These are phyloP conservation scores for Lissonota sp. DNA, from an alignment of 2,888 invertebrate species.

Conservation along the genomic window DNA sequence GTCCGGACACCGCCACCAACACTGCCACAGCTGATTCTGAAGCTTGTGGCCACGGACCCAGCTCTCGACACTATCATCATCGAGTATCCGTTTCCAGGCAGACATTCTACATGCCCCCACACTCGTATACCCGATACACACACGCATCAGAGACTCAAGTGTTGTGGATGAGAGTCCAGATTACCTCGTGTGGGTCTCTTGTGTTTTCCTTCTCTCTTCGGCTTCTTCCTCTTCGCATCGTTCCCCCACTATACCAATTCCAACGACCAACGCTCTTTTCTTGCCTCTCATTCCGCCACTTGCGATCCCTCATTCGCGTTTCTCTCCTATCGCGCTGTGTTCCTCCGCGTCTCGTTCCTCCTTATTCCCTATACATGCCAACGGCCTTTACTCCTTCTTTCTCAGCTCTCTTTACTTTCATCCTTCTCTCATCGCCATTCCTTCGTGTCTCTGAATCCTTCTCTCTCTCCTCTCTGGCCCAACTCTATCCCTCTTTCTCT, in stretches of 20 bases:
- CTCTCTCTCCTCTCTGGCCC: constrained; percentile 26
- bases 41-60: constrained; percentile 12
- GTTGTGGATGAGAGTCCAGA: too few species aligned
- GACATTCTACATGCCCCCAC: constrained; percentile 18
- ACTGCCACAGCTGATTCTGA: constrained; percentile 45
- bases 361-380: constrained; percentile 50
- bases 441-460: constrained; percentile 24
- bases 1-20: neutral
- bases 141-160: too few species aligned
- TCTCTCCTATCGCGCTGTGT: constrained; percentile 52
- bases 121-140: too few species aligned
- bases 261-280: constrained; percentile 42
- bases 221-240: constrained; percentile 58
- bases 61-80: constrained; percentile 42
- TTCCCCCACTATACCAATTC: constrained; percentile 53
- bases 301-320: constrained; percentile 57
- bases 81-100: constrained; percentile 42
- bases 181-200: constrained; percentile 28
- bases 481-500: constrained; percentile 13
- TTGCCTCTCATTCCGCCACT: constrained; percentile 65
- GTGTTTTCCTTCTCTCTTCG: constrained; percentile 61
- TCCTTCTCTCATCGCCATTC: constrained; percentile 52
- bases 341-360: constrained; percentile 55
- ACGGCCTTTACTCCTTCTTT: constrained; percentile 62
- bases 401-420: constrained; percentile 47